Evolutionary conservation across 2,797 vertebrate genomes (phyloP), one percentile per base, ranked within the genome.

Genomic region (Sebastes hopkinsi): DNA sequence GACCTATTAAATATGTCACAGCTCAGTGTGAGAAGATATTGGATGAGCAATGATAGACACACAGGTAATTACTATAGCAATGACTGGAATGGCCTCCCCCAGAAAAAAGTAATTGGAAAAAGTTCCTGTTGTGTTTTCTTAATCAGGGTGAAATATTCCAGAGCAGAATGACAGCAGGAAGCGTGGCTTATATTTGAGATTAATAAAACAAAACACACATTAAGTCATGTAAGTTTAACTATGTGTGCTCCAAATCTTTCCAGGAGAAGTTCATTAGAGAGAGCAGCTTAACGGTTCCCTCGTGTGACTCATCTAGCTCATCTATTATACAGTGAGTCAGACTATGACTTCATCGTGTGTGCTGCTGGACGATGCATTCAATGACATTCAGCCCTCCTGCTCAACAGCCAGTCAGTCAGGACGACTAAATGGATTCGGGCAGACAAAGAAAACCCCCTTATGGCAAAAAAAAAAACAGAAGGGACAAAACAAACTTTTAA

Each of bases 101-200:
- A 32, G 81, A 85, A 88, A 88, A 80, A 84, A 27, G 50, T 85
- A 90, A 91, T 84, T 90, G 75, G 67, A 88, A 90, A 89, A 81
- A 81, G 59, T 76, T 90, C 81, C 75, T 77, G 80, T 77, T 81
- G 81, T 79, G 62, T 85, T 89, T 89, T 61, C 20, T 59, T 81
- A 85, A 92, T 87, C 67, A 83, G 79, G 81, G 20, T 36, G 75
- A 85, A 83, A 76, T 79, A 72, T 85, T 84, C 50, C 65, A 34
- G 65, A 54, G 52, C 52, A 69, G 72, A 56, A 66, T 58, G 58
- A 64, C 64, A 77, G 67, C 42, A 34, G 75, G 79, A 71, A 29
- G 27, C 23, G 3, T 34, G 16, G 7, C 14, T 77, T 38, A 71
- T 5, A 72, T 86, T 75, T 80, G 5, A 66, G 25, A 11, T 50